phyloP scores from a whole-genome alignment of 2,797 vertebrate species.

The Hozukius guyotensis region DNA sequence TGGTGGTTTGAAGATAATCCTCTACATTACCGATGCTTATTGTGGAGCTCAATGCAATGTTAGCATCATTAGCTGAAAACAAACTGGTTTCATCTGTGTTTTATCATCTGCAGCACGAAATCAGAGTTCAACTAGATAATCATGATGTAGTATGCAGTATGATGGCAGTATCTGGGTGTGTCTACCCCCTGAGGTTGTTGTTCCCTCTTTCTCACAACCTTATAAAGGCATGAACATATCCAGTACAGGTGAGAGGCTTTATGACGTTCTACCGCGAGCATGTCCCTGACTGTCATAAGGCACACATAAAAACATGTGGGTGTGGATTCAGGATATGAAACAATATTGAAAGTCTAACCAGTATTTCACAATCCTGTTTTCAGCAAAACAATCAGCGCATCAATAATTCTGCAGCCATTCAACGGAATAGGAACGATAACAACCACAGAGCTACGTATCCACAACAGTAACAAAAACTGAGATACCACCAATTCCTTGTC shows the following conservation, averaged over 20 bases:
- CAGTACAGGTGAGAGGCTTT: constrained; percentile 6
- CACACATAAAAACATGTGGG: background rate
- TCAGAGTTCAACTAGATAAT: constrained; percentile 3
- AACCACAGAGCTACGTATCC: background rate
- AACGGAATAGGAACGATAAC: background rate
- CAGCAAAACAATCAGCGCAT: background rate
- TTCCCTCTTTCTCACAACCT: background rate
- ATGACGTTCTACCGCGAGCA: background rate
- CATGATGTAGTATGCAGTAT: background rate
- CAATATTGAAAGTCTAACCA: background rate
- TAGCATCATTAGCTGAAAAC: background rate
- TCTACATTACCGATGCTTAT: background rate
- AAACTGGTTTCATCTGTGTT: background rate
- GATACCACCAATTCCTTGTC: background rate
- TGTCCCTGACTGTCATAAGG: background rate
- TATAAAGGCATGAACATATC: background rate
- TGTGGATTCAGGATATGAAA: background rate
- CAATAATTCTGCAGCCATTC: background rate
- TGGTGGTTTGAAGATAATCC: background rate
- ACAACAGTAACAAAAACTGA: constrained; percentile 4
- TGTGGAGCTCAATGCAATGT: background rate
- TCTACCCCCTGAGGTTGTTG: background rate
- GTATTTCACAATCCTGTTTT: background rate
- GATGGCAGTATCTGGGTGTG: constrained; percentile 39
- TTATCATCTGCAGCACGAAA: background rate